Base-by-base conservation (phyloP, 1,140 invertebrate species). In the Eriocheir sinensis region DNA sequence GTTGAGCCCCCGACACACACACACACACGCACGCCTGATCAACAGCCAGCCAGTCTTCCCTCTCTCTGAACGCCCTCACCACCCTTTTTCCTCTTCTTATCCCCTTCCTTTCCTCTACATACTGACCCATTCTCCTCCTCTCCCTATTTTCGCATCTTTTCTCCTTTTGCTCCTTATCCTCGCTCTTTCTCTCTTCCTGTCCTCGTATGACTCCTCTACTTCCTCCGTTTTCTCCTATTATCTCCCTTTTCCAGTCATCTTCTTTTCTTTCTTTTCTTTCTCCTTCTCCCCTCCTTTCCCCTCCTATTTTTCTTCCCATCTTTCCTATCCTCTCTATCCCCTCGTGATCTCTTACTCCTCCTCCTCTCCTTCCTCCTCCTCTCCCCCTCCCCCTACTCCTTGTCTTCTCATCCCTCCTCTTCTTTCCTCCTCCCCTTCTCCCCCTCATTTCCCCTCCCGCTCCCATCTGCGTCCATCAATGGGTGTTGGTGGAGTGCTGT, bases 211-310 rank as follows among this genome's bases (percentile, higher is more conserved):
- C 38, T 40, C 8, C 85, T 9, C 21, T 27, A 30, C 27, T 27
- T 40, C n/a, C 3, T 34, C 27, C 6, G 8, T 9, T 27, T 36
- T 38, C 27, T 40, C 40, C 38, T 88, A 21, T 40, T 21, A 32
- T 2, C 27, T 9, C 8, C n/a, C 9, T 34, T 27, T 38, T 34
- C 38, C 40, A 27, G 27, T n/a, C 38, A 8, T 34, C 32, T 92
- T 38, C 30, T 32, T 92, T 72, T 92, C 60, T 83, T 38, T 83
- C 91, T 92, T 72, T 34, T 30, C 36, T 81, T 34, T 80, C 30
- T 83, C 36, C 44, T 27, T 83, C 36, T 41, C 60, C 30, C 91
- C 34, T 27, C 27, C 88, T 53, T 41, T 90, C 88, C 32, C 88
- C 21, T 34, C 32, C 89, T 72, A 44, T 72, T 32, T 41, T 34